Percentiles rank a stretch among this genome's conserved stretches.
These are phyloP conservation scores for Cheilosia pagana DNA, from an alignment of 2,888 invertebrate species.

Conservation along the genomic window DNA sequence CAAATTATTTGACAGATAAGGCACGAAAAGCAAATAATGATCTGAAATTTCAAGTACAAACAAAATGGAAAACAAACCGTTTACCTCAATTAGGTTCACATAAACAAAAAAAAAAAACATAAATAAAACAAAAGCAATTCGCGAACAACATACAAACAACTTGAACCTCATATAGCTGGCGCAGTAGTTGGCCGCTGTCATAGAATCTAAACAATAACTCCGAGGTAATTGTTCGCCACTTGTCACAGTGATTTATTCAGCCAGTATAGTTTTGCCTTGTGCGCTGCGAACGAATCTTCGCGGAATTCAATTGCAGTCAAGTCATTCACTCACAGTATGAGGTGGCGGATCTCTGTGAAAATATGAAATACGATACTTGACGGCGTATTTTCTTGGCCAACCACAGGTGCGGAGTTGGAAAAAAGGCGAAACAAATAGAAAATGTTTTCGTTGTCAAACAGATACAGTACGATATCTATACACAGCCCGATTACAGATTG, in stretches of 20 bases:
- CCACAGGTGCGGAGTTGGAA: slow-evolving; percentile 11
- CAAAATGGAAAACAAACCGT: slow-evolving; percentile 1
- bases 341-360: slow-evolving; percentile 25
- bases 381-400: slow-evolving; percentile 3
- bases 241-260: slow-evolving; percentile 61
- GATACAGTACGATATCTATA: slow-evolving; percentile 27
- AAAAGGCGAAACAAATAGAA: no score
- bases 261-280: slow-evolving; percentile 8
- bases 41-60: neutral
- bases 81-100: slow-evolving; percentile 28
- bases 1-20: no score
- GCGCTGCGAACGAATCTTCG: slow-evolving; percentile 32
- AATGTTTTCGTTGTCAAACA: slow-evolving; percentile 21
- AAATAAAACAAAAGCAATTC: neutral
- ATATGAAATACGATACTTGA: slow-evolving; percentile 29
- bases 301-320: slow-evolving; percentile 51
- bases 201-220: slow-evolving; percentile 46
- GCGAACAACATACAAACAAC: slow-evolving; percentile 25
- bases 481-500: slow-evolving; percentile 4
- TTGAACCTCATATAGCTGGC: slow-evolving; percentile 20
- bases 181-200: slow-evolving; percentile 15
- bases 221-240: slow-evolving; percentile 69
- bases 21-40: no score
- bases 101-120: slow-evolving; percentile 32
- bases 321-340: slow-evolving; percentile 48